Base-by-base conservation (phyloP, 2,113 vertebrate species). In the Melanerpes aurifrons region DNA sequence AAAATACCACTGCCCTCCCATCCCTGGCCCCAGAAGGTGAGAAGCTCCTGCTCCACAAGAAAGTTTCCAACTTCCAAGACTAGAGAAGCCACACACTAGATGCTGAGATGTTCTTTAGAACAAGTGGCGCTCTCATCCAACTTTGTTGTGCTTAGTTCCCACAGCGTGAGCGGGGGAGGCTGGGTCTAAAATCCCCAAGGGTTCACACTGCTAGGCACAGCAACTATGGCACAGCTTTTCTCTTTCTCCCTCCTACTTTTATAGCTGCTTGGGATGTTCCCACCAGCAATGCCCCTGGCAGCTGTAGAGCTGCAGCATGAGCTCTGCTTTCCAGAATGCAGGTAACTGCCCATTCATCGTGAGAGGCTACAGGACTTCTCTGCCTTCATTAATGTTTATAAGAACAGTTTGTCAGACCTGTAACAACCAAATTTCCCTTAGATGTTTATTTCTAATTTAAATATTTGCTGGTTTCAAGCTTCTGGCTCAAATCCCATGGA, bases 141-240 rank as follows among this genome's bases (percentile, higher is more conserved):
- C 43, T 57, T 29, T 29, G 21, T 66, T 66, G 47, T 2, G 0
- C 35, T 24, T 24, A 19, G 35, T 17, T 88, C 63, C 59, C 72
- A 32, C 4, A 1, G 43, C 15, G 56, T 0, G 1, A 70, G 29
- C 31, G 26, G 5, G 16, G 56, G 56, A 70, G 12, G 2, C 1
- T 35, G 37, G 29, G n/a, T 13, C 50, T 57, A 32, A 64, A 80
- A n/a, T 17, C 20, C 50, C 57, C 2, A 1, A 7, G 48, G 10
- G 16, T 10, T 83, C 61, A 31, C 45, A 25, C 20, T 32, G 35
- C 25, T 4, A 1, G 1, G 31, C 37, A 67, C 26, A 70, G 66
- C 57, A 72, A 88, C 63, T 26, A 63, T 25, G 86, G 58, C 53
- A 35, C 13, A 53, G 35, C 50, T 57, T 54, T 67, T n/a, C 87